Percentiles rank a stretch among this genome's conserved stretches.
Evolutionary conservation across 2,888 invertebrate genomes (phyloP).

Genomic region (Eupithecia pulchellata): DNA sequence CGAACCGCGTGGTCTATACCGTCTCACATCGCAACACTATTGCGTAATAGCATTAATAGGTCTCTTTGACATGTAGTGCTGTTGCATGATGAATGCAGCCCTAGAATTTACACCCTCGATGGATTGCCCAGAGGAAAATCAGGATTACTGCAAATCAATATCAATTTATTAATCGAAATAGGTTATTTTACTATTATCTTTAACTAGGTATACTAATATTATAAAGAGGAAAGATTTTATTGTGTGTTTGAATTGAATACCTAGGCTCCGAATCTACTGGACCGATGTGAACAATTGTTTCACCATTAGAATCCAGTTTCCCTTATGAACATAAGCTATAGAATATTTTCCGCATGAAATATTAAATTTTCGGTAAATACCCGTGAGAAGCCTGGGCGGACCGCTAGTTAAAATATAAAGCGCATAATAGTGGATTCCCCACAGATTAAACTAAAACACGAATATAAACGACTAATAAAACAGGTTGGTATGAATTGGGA

Average conservation of each 20-base stretch:
- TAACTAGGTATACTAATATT: too few relatives aligned
- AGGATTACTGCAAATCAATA: not conserved
- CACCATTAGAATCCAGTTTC: too few relatives aligned
- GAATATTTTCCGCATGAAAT: too few relatives aligned
- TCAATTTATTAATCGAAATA: not conserved
- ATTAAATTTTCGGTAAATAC: too few relatives aligned
- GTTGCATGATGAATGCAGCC: not conserved
- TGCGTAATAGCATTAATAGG: slow-evolving; percentile 33
- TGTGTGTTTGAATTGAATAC: too few relatives aligned
- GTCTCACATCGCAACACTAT: slow-evolving; percentile 50
- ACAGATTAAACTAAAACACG: not conserved
- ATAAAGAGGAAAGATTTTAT: too few relatives aligned
- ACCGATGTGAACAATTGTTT: too few relatives aligned
- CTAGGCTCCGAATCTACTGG: too few relatives aligned
- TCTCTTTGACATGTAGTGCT: not conserved
- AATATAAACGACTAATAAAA: not conserved
- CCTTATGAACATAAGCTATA: too few relatives aligned
- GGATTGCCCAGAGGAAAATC: not conserved
- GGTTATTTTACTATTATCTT: not conserved
- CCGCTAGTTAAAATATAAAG: too few relatives aligned
- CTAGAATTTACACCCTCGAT: not conserved
- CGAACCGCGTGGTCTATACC: slow-evolving; percentile 45
- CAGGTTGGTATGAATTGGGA: not conserved
- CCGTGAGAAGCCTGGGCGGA: too few relatives aligned
- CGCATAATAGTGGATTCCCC: not conserved